A percentile compares a stretch with the other conserved stretches of the same genome.
Evolutionary conservation across 2,797 vertebrate species (phyloP).

Genomic region (Melanogrammus aeglefinus): DNA sequence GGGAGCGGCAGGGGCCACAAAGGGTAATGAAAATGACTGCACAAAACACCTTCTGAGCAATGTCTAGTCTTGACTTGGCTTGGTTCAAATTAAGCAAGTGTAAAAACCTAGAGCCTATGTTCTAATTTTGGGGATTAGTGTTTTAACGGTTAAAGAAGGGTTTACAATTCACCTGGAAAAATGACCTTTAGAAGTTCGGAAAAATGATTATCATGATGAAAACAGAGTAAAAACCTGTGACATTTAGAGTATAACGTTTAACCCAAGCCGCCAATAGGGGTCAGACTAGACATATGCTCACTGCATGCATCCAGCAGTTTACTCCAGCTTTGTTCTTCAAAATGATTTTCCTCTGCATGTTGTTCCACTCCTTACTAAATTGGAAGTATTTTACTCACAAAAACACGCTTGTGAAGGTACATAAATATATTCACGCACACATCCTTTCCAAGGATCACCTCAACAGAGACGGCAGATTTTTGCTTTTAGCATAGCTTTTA

Average conservation of each 20-base stretch:
- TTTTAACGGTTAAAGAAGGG: neutral
- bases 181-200: neutral
- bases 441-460: neutral
- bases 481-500: neutral
- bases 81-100: neutral
- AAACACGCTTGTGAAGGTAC: neutral
- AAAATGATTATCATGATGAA: neutral
- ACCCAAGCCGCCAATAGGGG: slow-evolving; percentile 44
- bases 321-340: neutral
- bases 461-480: neutral
- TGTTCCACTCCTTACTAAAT: slow-evolving; percentile 12
- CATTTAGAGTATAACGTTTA: neutral
- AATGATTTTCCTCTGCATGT: slow-evolving; percentile 1
- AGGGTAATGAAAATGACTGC: slow-evolving; percentile 76
- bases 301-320: neutral
- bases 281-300: slow-evolving; percentile 36
- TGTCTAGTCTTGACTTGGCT: neutral
- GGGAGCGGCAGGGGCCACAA: slow-evolving; percentile 92
- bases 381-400: neutral
- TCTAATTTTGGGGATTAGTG: neutral
- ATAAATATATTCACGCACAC: neutral
- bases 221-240: neutral
- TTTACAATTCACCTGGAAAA: neutral
- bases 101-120: neutral
- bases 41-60: neutral